Evolutionary conservation across 2,113 vertebrate genomes (phyloP).

Genomic region (Dasyprocta punctata): DNA sequence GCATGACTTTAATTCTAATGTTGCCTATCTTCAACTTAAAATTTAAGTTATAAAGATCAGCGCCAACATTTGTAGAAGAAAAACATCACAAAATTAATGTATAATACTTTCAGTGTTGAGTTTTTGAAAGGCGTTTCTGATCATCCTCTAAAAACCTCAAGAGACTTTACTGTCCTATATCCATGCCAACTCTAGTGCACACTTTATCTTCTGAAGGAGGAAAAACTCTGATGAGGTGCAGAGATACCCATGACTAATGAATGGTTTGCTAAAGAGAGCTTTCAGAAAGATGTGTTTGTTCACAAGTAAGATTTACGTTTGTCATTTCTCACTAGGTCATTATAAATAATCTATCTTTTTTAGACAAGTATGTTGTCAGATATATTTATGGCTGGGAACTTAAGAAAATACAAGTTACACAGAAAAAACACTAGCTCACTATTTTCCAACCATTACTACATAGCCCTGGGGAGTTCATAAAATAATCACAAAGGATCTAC

Average conservation of each 20-base stretch:
- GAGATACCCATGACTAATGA: background rate
- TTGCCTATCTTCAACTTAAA: constrained; percentile 51
- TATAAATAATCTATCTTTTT: background rate
- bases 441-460: background rate
- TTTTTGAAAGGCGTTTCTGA: background rate
- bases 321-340: background rate
- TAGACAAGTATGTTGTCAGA: background rate
- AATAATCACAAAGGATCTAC: background rate
- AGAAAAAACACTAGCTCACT: background rate
- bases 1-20: background rate
- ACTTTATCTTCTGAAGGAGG: background rate
- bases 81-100: background rate
- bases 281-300: background rate
- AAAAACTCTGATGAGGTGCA: background rate
- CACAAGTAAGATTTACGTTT: background rate
- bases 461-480: background rate
- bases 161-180: background rate
- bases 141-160: background rate
- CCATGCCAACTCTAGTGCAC: background rate
- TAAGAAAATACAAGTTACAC: background rate
- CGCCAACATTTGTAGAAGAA: background rate
- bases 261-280: background rate
- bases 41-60: background rate
- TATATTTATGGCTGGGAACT: background rate
- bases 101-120: background rate